Percentiles rank a stretch among this genome's conserved stretches.
Evolutionary conservation across 1,140 invertebrate species (phyloP).

Genomic region (Andricus grossulariae): DNA sequence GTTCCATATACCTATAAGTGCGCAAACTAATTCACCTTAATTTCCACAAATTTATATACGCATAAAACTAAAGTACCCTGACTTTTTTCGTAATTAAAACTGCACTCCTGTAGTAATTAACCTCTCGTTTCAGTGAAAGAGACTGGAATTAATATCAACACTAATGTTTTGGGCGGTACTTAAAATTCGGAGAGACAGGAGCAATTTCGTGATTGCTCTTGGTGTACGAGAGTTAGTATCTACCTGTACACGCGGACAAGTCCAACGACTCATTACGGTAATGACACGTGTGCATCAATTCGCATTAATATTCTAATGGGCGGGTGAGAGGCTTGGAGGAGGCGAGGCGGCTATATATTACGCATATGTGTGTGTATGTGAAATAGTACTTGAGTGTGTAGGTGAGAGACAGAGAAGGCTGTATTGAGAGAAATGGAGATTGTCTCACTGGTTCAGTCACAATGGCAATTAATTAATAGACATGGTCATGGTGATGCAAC

Average conservation of each 20-base stretch:
- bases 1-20: too few species aligned
- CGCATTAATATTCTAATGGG: conserved; percentile 76
- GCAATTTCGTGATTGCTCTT: conserved; percentile 69
- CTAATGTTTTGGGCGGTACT: conserved; percentile 47
- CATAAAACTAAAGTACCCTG: too few species aligned
- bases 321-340: conserved; percentile 36
- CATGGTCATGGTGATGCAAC: conserved; percentile 35
- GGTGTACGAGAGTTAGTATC: conserved; percentile 42
- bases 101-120: not conserved
- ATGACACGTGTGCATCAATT: conserved; percentile 75
- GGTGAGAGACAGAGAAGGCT: too few species aligned
- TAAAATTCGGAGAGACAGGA: conserved; percentile 64
- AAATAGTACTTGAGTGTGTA: not conserved
- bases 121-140: not conserved
- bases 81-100: conserved; percentile 6
- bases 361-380: conserved; percentile 23
- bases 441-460: conserved; percentile 18
- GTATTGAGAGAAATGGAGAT: conserved; percentile 46
- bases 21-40: too few species aligned
- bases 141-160: not conserved
- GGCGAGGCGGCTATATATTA: conserved; percentile 49
- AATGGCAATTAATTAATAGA: conserved; percentile 41
- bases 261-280: conserved; percentile 74
- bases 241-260: conserved; percentile 63
- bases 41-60: too few species aligned